These are phyloP conservation scores for Leucophenga montana DNA, from an alignment of 2,888 invertebrate genomes.

Conservation along the genomic window DNA sequence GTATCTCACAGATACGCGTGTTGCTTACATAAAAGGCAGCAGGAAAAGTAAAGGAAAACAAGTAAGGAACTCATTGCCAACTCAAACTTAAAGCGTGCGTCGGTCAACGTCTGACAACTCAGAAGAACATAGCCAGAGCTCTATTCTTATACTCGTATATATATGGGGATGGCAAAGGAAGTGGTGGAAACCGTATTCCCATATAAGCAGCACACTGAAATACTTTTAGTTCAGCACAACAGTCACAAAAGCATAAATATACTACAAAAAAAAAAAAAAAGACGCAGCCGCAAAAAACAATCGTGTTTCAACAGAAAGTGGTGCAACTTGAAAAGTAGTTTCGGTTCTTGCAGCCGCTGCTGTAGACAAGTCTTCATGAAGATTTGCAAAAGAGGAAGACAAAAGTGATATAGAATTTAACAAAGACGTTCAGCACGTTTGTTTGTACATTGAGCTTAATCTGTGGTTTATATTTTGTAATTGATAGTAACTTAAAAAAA, in stretches of 20 bases:
- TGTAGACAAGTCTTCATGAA: neutral
- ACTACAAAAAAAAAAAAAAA: neutral
- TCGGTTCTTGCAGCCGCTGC: neutral
- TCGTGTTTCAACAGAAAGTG: slow-evolving; percentile 52
- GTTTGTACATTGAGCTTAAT: too few species aligned
- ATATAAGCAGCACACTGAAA: neutral
- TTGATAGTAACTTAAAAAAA: slow-evolving; percentile 63
- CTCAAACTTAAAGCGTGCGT: neutral
- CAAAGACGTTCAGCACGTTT: too few species aligned
- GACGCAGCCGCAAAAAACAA: neutral
- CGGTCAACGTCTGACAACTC: neutral
- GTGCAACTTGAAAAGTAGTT: slow-evolving; percentile 52
- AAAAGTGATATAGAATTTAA: neutral
- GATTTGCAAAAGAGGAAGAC: neutral
- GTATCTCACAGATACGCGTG: neutral
- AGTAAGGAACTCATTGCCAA: neutral
- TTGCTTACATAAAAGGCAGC: neutral
- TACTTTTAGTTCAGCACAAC: neutral
- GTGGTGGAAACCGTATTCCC: neutral
- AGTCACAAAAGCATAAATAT: neutral
- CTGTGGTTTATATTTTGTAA: slow-evolving; percentile 26
- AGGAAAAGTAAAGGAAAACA: slow-evolving; percentile 8
- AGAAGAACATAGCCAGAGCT: too few species aligned
- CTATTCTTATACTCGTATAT: neutral
- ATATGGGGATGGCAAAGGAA: neutral